Evolutionary conservation across 1,140 invertebrate genomes (phyloP), one percentile per base, ranked within the genome.

Genomic region (Monomorium pharaonis): DNA sequence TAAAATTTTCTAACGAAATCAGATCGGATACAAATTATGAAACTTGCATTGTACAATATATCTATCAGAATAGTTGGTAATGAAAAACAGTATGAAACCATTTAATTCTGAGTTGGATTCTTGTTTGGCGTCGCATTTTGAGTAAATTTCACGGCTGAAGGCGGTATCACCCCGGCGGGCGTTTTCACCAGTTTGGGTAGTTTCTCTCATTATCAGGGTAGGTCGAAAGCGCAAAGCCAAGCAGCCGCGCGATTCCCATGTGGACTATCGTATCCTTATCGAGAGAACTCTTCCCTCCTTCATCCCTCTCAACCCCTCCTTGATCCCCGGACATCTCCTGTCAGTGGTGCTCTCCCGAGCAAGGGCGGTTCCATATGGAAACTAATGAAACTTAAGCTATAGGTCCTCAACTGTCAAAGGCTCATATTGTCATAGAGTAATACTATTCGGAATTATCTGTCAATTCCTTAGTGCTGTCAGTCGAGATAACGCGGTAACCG

Each of bases 221-320:
- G 49, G 51, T 76, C 80, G 75, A 88, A 44, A 84, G 51, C 72
- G 56, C 33, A 63, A 9, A 72, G 47, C 47, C 51, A 76, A 47
- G 62, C 49, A 85, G 33, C 42, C 65, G 70, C 14, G 37, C 49
- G 65, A 90, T 81, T 91, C 90, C 88, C 83, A 70, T 65, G 88
- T 77, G 88, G 56, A 78, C 86, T 65, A 89, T 91, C 77, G 51
- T 80, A 86, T 62, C 56, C 84, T 89, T 89, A 89, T 86, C 87
- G 56, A 80, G 37, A 74, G 18, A 60, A 24, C 16, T 56, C 60
- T 69, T 62, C 77, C 76, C 60, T 76, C 65, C 74, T 58, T 60
- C 44, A 18, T 78, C 56, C 44, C 67, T 65, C 83, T 67, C 89
- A 84, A 74, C 21, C 56, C 37, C 54, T 44, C 21, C n/a, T 54